Percentiles rank a stretch among this genome's conserved stretches.
These are phyloP conservation scores for Lathamus discolor DNA, from an alignment of 2,113 vertebrate genomes.

Conservation along the genomic window DNA sequence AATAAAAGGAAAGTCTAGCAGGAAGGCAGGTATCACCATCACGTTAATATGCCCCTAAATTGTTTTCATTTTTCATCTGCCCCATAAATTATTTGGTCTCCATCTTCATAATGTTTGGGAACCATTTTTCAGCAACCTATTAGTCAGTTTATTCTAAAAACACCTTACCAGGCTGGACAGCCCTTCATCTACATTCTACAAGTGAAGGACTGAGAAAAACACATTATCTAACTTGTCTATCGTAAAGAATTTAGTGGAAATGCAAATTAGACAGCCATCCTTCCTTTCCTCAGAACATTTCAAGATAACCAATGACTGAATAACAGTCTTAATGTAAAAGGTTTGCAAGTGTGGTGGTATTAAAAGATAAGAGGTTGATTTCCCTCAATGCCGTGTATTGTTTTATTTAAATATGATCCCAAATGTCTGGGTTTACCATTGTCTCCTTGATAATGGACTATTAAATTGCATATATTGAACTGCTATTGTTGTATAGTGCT, in stretches of 20 bases:
- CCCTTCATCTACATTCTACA: not conserved
- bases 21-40: not conserved
- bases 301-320: not conserved
- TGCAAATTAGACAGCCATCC: not conserved
- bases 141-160: not conserved
- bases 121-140: not conserved
- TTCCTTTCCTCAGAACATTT: not conserved
- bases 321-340: not conserved
- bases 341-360: not conserved
- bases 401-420: slow-evolving; percentile 2
- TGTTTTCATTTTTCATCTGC: not conserved
- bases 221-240: not conserved
- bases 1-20: not conserved
- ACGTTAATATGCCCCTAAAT: not conserved
- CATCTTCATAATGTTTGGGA: not conserved
- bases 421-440: not conserved
- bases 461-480: not conserved
- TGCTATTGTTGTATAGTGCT: not conserved
- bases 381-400: not conserved
- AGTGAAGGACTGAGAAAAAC: not conserved
- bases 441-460: not conserved
- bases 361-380: slow-evolving; percentile 31
- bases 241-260: not conserved
- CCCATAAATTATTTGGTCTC: not conserved
- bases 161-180: not conserved